Evolutionary conservation across 1,140 invertebrate genomes (phyloP).

Genomic region (Telenomus remus): DNA sequence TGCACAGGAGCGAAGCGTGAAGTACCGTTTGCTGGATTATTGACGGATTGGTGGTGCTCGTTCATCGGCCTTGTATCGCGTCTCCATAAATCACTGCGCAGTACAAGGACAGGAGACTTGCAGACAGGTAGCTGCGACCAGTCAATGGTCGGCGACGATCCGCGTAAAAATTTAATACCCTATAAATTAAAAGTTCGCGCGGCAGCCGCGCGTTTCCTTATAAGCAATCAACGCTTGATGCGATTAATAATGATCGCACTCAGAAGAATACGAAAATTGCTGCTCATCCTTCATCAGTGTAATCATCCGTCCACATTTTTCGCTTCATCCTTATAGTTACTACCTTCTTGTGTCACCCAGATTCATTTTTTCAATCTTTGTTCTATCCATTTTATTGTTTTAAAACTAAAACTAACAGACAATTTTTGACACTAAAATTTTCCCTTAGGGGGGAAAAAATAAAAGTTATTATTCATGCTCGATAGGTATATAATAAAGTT

Average conservation of each 20-base stretch:
- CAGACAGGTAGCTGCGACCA: constrained; percentile 53
- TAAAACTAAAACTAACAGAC: too few relatives aligned
- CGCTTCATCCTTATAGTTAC: too few relatives aligned
- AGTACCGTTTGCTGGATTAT: constrained; percentile 64
- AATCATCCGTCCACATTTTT: constrained; percentile 21
- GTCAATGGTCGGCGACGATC: constrained; percentile 38
- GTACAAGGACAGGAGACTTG: constrained; percentile 58
- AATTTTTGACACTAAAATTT: too few relatives aligned
- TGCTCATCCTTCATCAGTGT: constrained; percentile 22
- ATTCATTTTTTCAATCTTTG: too few relatives aligned
- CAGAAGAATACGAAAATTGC: constrained; percentile 37
- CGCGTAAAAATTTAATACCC: constrained; percentile 64
- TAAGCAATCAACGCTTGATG: constrained; percentile 60
- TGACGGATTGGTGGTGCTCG: constrained; percentile 59
- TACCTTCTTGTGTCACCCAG: too few relatives aligned
- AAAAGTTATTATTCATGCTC: too few relatives aligned
- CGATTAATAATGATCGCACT: constrained; percentile 41
- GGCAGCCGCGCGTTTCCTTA: constrained; percentile 64
- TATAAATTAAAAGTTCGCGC: constrained; percentile 68
- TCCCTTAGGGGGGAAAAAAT: too few relatives aligned
- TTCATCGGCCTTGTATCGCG: constrained; percentile 58
- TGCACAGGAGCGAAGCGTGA: constrained; percentile 15
- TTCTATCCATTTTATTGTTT: too few relatives aligned
- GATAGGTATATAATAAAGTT: too few relatives aligned
- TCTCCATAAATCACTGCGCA: constrained; percentile 65